Conservation (phyloP, 2,888 invertebrate species). For the Drosophila paramelanica region DNA sequence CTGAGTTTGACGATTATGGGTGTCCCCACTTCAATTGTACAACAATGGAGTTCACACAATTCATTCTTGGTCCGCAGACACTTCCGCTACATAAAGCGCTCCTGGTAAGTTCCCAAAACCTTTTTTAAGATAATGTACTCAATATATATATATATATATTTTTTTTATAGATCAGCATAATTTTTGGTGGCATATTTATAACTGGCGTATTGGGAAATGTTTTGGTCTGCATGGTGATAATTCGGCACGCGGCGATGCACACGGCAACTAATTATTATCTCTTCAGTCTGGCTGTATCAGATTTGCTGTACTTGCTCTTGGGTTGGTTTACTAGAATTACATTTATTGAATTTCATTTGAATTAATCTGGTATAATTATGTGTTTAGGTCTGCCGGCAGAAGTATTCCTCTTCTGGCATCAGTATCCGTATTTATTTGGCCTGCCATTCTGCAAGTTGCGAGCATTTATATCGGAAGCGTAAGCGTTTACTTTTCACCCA, state of each 20-base stretch:
- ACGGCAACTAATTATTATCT: constrained; percentile 97
- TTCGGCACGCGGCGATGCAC: constrained; percentile 92
- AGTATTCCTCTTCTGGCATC: constrained; percentile 93
- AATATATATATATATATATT: too few relatives aligned
- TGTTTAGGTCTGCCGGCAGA: constrained; percentile 93
- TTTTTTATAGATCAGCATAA: constrained; percentile 86
- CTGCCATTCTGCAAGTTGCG: constrained; percentile 92
- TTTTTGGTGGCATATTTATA: constrained; percentile 91
- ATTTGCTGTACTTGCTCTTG: constrained; percentile 91
- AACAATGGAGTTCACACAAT: constrained; percentile 87
- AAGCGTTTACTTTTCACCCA: constrained; percentile 84
- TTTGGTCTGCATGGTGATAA: constrained; percentile 93
- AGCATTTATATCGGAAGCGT: constrained; percentile 94
- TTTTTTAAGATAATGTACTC: too few relatives aligned
- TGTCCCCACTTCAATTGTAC: constrained; percentile 86
- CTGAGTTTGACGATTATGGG: constrained; percentile 29
- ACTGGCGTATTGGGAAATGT: constrained; percentile 94
- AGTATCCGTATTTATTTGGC: constrained; percentile 94
- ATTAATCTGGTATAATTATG: background rate
- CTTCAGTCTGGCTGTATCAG: constrained; percentile 94
- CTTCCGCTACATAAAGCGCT: constrained; percentile 87
- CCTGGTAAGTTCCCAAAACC: constrained; percentile 77
- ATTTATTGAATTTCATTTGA: background rate
- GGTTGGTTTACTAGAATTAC: constrained; percentile 87
- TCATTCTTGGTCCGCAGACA: constrained; percentile 88